Base-by-base conservation (phyloP, 2,113 vertebrate species). In the Chaenocephalus aceratus region DNA sequence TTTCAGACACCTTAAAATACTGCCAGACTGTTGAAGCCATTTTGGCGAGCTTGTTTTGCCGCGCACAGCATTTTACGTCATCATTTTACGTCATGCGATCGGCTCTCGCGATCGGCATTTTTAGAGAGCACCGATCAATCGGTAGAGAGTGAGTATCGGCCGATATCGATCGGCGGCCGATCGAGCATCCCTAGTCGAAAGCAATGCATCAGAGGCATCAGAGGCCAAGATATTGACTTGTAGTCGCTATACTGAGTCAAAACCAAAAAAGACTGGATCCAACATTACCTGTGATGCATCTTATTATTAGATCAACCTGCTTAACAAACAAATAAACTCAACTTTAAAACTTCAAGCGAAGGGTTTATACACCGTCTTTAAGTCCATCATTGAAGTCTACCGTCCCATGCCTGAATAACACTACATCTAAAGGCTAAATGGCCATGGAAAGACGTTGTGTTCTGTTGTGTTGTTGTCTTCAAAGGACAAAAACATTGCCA, bases 181-280 rank as follows among this genome's bases (percentile, higher is more conserved):
- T 26, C 26, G 26, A 26, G 26, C 26, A 26, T 26, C 26, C 26
- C 26, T 26, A 26, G 26, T 26, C 56, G 62, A 49, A 67, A 61
- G 70, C 30, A 8, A 58, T 26, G 44, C 26, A 66, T 54, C 8
- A 63, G 23, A 36, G 23, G 44, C 26, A 66, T 54, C 8, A 63
- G 23, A 36, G 23, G 26, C 18, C 14, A n/a, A 65, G 16, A n/a
- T 65, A 57, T 54, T 68, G 6, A 61, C 21, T 57, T 77, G 44
- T 26, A 30, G 26, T n/a, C 3, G 15, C 12, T 6, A 56, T 46
- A 61, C 1, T n/a, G 56, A 75, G 26, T 48, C 8, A 41, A 71
- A 49, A 21, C 53, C 10, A 14, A 53, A 62, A 65, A 52, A 23
- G 18, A 10, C 49, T 45, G 48, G 21, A 74, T 49, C 51, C 49